Evolutionary conservation across 2,113 vertebrate genomes (phyloP).

Genomic region (Podiceps cristatus): DNA sequence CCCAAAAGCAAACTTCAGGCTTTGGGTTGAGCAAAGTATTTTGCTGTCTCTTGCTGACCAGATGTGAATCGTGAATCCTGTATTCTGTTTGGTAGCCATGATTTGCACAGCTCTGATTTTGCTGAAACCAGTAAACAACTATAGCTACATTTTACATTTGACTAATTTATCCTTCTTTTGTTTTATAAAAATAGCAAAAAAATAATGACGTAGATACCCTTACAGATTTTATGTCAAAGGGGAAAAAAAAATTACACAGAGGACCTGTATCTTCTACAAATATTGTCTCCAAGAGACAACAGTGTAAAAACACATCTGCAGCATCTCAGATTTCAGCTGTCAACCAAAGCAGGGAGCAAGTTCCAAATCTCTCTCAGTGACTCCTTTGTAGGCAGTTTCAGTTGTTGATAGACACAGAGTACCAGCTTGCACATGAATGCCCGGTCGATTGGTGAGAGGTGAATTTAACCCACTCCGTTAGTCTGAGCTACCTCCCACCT

Average conservation of each 20-base stretch:
- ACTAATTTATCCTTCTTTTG: not conserved
- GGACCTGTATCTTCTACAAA: not conserved
- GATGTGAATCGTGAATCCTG: fast-evolving
- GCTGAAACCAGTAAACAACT: not conserved
- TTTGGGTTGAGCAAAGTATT: not conserved
- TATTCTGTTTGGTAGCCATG: not conserved
- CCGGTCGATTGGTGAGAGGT: not conserved
- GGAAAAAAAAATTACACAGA: not conserved
- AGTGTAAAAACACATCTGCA: conserved; percentile 34
- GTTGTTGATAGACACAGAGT: conserved; percentile 45
- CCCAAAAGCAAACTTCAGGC: not conserved
- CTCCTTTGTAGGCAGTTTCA: conserved; percentile 32
- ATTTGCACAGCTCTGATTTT: not conserved
- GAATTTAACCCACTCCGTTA: not conserved
- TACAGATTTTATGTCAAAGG: not conserved
- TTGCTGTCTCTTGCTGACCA: not conserved
- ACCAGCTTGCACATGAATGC: conserved; percentile 29
- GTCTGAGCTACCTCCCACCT: not conserved
- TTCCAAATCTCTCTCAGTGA: conserved; percentile 56
- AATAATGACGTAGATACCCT: not conserved
- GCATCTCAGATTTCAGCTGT: conserved; percentile 46
- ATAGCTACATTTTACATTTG: not conserved
- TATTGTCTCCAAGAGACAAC: not conserved
- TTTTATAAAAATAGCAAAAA: not conserved
- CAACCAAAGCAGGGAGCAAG: conserved; percentile 29